These are phyloP conservation scores for Erpornis zantholeuca DNA, from an alignment of 2,113 vertebrate genomes.

Conservation along the genomic window DNA sequence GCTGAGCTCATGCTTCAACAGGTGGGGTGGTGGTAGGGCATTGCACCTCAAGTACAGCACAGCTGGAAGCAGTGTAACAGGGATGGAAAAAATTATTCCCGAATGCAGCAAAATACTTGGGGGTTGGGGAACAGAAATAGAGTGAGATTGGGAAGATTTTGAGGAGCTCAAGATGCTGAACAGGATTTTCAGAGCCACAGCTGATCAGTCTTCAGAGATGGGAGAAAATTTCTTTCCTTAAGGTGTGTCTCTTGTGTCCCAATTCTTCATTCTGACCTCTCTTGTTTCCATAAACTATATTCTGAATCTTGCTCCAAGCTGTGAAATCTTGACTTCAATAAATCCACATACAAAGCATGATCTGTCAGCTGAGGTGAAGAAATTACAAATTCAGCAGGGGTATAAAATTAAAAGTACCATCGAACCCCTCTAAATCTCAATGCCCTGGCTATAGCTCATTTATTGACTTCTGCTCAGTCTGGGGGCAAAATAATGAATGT, in stretches of 20 bases:
- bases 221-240: not conserved
- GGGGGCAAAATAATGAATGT: not conserved
- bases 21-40: not conserved
- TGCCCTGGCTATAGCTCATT: not conserved
- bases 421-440: not conserved
- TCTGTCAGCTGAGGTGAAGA: not conserved
- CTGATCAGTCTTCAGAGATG: not conserved
- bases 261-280: not conserved
- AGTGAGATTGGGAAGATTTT: not conserved
- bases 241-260: not conserved
- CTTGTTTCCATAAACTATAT: not conserved
- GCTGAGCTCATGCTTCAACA: not conserved
- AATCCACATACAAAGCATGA: not conserved
- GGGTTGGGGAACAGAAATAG: not conserved
- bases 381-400: not conserved
- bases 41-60: rapidly evolving
- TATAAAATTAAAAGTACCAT: not conserved
- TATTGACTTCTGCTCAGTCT: not conserved
- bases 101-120: not conserved
- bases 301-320: not conserved
- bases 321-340: not conserved
- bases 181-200: not conserved
- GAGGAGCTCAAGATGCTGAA: not conserved
- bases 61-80: not conserved
- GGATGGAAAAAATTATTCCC: not conserved